Percentiles rank a stretch among this genome's conserved stretches.
These are phyloP conservation scores for Pangasianodon gigas DNA, from an alignment of 2,113 vertebrate species.

Conservation along the genomic window DNA sequence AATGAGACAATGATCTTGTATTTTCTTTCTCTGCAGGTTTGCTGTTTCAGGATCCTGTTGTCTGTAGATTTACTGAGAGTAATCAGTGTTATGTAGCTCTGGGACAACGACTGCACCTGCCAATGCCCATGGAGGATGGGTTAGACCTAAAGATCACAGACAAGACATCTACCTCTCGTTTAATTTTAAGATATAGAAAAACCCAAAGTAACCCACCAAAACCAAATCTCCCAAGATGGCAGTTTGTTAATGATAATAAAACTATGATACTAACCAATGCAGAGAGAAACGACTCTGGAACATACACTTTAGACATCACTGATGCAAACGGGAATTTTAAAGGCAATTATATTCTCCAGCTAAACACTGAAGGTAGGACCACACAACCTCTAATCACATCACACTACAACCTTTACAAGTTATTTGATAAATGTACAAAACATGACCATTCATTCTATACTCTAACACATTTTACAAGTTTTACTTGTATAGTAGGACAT, in stretches of 20 bases:
- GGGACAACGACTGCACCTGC: neutral
- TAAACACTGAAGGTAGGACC: too few relatives aligned
- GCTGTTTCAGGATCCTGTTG: neutral
- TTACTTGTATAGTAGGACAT: too few relatives aligned
- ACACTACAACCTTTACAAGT: neutral
- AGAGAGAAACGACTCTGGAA: neutral
- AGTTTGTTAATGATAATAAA: neutral
- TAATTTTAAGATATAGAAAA: neutral
- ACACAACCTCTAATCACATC: too few relatives aligned
- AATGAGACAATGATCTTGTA: neutral
- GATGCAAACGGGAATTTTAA: too few relatives aligned
- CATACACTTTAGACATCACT: too few relatives aligned
- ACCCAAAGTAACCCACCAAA: neutral
- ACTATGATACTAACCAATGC: constrained; percentile 9
- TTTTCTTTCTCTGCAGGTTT: neutral
- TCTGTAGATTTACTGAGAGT: neutral
- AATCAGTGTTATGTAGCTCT: neutral
- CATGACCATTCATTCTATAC: too few relatives aligned
- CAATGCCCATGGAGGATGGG: neutral
- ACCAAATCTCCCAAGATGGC: neutral
- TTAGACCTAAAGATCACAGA: neutral
- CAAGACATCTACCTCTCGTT: neutral
- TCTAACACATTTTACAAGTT: too few relatives aligned
- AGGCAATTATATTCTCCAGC: too few relatives aligned
- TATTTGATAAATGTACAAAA: neutral